A percentile compares a stretch with the other conserved stretches of the same genome.
Conservation (phyloP, 1,140 invertebrate genomes). For the Drosophila equinoxialis region DNA sequence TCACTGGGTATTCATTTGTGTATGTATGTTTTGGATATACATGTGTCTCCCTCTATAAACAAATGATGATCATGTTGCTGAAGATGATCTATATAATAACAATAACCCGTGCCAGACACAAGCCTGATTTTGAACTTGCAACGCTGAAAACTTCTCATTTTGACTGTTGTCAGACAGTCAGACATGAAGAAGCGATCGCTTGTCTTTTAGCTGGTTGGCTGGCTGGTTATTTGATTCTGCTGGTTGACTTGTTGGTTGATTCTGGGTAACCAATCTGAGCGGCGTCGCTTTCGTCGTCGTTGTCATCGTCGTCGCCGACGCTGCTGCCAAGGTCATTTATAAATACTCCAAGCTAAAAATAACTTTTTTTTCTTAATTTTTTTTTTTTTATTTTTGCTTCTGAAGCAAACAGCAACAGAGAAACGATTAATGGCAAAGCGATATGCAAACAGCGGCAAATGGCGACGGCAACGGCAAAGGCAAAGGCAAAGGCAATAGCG, state of each 20-base stretch:
- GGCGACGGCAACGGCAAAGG: constrained; percentile 11
- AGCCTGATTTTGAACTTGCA: not conserved
- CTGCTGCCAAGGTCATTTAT: constrained; percentile 74
- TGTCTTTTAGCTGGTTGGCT: not conserved
- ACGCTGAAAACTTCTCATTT: not conserved
- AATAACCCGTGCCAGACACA: constrained; percentile 1
- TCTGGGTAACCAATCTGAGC: constrained; percentile 3
- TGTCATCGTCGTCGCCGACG: not conserved
- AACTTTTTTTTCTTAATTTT: constrained; percentile 41
- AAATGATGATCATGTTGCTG: not conserved
- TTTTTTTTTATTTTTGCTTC: constrained; percentile 31
- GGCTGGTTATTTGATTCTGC: too few species aligned
- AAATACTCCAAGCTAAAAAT: constrained; percentile 78
- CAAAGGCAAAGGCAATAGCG: not conserved
- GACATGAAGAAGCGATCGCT: not conserved
- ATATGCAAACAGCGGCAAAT: constrained; percentile 56
- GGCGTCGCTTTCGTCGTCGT: not conserved
- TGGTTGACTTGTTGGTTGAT: not conserved
- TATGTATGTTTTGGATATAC: too few species aligned
- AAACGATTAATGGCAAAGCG: constrained; percentile 52
- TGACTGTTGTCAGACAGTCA: not conserved
- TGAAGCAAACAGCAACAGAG: constrained; percentile 44
- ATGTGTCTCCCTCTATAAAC: too few species aligned
- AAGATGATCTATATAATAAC: not conserved
- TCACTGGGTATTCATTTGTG: too few species aligned